Evolutionary conservation across 2,888 invertebrate species (phyloP).

Genomic region (Sisyra terminalis): DNA sequence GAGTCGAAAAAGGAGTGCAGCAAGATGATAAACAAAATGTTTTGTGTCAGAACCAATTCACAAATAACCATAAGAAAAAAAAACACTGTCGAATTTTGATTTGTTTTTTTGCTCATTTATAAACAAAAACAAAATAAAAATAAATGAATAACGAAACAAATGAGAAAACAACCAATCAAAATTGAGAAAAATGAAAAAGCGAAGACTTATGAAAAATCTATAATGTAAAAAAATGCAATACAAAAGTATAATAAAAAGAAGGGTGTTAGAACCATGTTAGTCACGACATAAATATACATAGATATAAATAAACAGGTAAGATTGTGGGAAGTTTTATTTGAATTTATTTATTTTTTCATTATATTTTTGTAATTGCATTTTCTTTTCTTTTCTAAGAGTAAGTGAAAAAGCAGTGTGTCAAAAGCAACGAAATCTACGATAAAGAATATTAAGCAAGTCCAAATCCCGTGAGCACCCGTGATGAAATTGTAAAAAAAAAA

Average conservation of each 20-base stretch:
- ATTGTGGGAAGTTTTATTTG: not conserved
- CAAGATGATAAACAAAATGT: slow-evolving; percentile 30
- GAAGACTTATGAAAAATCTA: not conserved
- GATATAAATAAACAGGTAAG: not conserved
- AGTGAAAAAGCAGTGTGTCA: not conserved
- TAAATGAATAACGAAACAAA: slow-evolving; percentile 12
- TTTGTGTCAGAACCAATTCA: slow-evolving; percentile 20
- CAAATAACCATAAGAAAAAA: slow-evolving; percentile 15
- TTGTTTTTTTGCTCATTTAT: slow-evolving; percentile 6
- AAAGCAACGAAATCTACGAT: not conserved
- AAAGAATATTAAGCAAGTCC: not conserved
- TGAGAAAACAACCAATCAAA: slow-evolving; percentile 10
- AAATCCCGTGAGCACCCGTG: slow-evolving; percentile 5
- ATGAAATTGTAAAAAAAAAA: slow-evolving; percentile 15
- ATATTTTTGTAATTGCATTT: not conserved
- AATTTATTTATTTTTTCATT: not conserved
- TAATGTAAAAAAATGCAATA: slow-evolving; percentile 6
- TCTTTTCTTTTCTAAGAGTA: no score
- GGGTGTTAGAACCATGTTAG: slow-evolving; percentile 10
- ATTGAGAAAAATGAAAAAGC: slow-evolving; percentile 6
- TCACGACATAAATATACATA: slow-evolving; percentile 21
- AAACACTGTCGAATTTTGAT: slow-evolving; percentile 6
- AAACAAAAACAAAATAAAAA: slow-evolving; percentile 11
- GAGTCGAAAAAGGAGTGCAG: slow-evolving; percentile 20
- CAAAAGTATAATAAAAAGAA: slow-evolving; percentile 9